A percentile compares a stretch with the other conserved stretches of the same genome.
Evolutionary conservation across 2,797 vertebrate genomes (phyloP).

Genomic region (Thalassophryne amazonica): DNA sequence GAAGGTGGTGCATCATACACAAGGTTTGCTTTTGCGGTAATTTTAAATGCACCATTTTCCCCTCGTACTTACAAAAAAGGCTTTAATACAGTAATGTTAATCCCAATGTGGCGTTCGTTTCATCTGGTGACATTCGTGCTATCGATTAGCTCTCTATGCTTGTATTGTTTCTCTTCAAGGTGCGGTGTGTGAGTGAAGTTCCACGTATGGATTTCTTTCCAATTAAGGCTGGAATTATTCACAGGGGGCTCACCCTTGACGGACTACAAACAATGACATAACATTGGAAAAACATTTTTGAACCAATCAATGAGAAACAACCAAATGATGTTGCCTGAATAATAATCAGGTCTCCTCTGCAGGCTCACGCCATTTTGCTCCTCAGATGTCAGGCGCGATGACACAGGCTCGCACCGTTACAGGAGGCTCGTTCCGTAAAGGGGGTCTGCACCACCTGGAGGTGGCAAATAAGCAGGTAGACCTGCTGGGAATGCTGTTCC

Average conservation of each 20-base stretch:
- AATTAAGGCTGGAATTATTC: slow-evolving; percentile 76
- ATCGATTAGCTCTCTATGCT: slow-evolving; percentile 73
- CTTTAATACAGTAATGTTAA: slow-evolving; percentile 52
- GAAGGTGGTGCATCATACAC: too few relatives aligned
- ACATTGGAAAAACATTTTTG: slow-evolving; percentile 77
- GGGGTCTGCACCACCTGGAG: slow-evolving; percentile 38
- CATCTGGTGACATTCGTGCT: slow-evolving; percentile 70
- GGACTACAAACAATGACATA: slow-evolving; percentile 75
- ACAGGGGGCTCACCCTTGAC: slow-evolving; percentile 69
- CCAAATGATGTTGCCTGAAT: slow-evolving; percentile 70
- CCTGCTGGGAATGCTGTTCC: slow-evolving; percentile 61
- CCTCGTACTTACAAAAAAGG: slow-evolving; percentile 28
- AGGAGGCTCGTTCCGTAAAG: slow-evolving; percentile 28
- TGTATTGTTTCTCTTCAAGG: slow-evolving; percentile 76
- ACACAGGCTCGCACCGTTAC: slow-evolving; percentile 29
- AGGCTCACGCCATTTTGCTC: slow-evolving; percentile 39
- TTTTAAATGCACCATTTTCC: slow-evolving; percentile 33
- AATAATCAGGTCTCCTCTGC: slow-evolving; percentile 57
- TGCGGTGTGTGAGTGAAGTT: slow-evolving; percentile 61
- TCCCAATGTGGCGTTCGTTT: slow-evolving; percentile 46
- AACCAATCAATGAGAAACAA: slow-evolving; percentile 71
- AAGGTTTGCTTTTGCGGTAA: not conserved
- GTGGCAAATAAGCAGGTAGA: slow-evolving; percentile 45
- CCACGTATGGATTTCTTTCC: slow-evolving; percentile 73
- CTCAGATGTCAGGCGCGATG: slow-evolving; percentile 49